phyloP scores from a whole-genome alignment of 2,113 vertebrate species.

The Rissa tridactyla region DNA sequence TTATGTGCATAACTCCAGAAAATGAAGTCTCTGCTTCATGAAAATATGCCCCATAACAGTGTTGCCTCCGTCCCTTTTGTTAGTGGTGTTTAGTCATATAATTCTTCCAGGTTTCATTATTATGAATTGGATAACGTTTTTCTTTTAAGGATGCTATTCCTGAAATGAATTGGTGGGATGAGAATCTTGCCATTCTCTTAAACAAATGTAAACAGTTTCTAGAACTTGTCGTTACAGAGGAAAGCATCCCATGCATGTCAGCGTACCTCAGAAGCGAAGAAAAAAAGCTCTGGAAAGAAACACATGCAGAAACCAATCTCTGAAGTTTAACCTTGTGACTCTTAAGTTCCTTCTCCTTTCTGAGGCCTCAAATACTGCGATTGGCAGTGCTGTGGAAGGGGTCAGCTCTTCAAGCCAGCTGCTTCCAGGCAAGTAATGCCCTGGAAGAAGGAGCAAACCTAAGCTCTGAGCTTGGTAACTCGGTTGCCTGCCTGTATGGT shows the following conservation, averaged over 20 bases:
- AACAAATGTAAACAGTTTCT: neutral
- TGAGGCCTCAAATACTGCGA: neutral
- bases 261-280: neutral
- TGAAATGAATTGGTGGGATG: neutral
- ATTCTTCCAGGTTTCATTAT: neutral
- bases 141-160: neutral
- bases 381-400: neutral
- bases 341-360: neutral
- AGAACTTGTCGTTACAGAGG: neutral
- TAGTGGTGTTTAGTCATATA: neutral
- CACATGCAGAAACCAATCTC: neutral
- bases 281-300: neutral
- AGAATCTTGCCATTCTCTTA: neutral
- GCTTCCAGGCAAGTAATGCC: neutral
- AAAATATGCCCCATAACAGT: neutral
- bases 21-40: neutral
- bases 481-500: neutral
- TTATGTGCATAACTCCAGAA: neutral
- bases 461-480: neutral
- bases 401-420: neutral
- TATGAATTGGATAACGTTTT: neutral
- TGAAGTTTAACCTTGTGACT: conserved; percentile 11
- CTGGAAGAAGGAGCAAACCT: neutral
- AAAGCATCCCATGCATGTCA: neutral
- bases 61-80: neutral